Percentiles rank a stretch among this genome's conserved stretches.
These are phyloP conservation scores for Bubo blakistoni DNA, from an alignment of 2,113 vertebrate genomes.

Conservation along the genomic window DNA sequence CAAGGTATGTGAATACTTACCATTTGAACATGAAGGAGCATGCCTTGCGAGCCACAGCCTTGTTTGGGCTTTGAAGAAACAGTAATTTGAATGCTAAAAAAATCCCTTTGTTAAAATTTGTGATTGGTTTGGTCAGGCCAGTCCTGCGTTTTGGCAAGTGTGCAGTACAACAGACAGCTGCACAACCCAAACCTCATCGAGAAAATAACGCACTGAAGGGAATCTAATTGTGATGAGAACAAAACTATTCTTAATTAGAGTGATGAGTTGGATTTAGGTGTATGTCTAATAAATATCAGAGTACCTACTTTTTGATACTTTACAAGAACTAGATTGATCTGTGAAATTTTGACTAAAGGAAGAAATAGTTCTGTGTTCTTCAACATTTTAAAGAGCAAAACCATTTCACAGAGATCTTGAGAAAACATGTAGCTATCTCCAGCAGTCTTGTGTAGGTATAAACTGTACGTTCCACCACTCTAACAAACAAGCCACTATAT, in stretches of 20 bases:
- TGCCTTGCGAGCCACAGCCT: background rate
- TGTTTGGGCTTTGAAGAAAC: background rate
- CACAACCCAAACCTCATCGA: background rate
- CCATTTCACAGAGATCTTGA: background rate
- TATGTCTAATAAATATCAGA: background rate
- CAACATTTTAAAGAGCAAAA: background rate
- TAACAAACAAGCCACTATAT: rapidly evolving
- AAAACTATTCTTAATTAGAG: background rate
- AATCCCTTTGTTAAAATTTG: background rate
- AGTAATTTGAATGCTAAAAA: background rate
- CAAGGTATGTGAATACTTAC: background rate
- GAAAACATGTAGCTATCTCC: rapidly evolving
- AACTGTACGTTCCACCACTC: background rate
- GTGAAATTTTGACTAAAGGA: background rate
- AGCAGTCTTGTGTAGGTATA: background rate
- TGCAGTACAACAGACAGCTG: background rate
- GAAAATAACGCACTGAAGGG: background rate
- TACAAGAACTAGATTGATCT: background rate
- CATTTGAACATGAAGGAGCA: background rate
- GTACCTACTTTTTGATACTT: background rate
- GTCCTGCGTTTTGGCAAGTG: background rate
- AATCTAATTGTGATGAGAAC: background rate
- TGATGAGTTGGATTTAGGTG: background rate
- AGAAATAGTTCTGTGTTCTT: background rate
- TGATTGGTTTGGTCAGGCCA: background rate